Evolutionary conservation across 1,140 invertebrate species (phyloP), one percentile per base, ranked within the genome.

Genomic region (Drosophila bifasciata): DNA sequence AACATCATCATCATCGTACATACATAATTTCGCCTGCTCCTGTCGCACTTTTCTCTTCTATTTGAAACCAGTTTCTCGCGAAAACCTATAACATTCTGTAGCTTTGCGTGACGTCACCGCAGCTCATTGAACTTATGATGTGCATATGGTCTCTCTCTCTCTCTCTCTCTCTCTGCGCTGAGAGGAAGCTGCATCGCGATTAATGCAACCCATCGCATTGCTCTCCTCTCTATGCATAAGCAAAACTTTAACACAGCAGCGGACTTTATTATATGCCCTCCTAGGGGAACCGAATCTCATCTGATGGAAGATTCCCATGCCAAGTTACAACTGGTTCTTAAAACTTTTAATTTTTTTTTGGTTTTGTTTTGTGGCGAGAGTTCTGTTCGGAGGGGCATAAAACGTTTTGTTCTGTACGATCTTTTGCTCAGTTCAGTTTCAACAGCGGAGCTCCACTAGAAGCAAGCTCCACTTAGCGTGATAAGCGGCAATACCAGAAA

Each of bases 371-470:
- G n/a, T 36, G 52, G 57, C 43, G 49, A 44, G 58, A 45, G 41
- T 67, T 72, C 63, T 59, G 61, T 48, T 21, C 53, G 46, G 51
- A 67, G 50, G 52, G 43, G 49, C 75, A 67, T 86, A 76, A 71
- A 86, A 83, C 40, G 46, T 63, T 72, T 67, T 83, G 83, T 86
- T 86, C 83, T 86, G 50, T 32, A 64, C 78, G 75, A 83, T 88
- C 75, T 58, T 36, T 36, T 36, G 32, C 11, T 51, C 23, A 53
- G 56, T 23, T 86, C 83, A 88, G 83, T 86, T 73, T 68, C 59
- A 50, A 16, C 40, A 66, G 28, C 39, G 23, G 62, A 43, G 1
- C 68, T 68, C 15, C 40, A 19, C 40, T 49, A 40, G 36, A 15
- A 63, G 16, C n/a, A 13, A 41, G 55, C 55, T 17, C 5, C 15